Percentiles rank a stretch among this genome's conserved stretches.
Conservation (phyloP, 2,888 invertebrate species). For the Monoplex corrugatus region DNA sequence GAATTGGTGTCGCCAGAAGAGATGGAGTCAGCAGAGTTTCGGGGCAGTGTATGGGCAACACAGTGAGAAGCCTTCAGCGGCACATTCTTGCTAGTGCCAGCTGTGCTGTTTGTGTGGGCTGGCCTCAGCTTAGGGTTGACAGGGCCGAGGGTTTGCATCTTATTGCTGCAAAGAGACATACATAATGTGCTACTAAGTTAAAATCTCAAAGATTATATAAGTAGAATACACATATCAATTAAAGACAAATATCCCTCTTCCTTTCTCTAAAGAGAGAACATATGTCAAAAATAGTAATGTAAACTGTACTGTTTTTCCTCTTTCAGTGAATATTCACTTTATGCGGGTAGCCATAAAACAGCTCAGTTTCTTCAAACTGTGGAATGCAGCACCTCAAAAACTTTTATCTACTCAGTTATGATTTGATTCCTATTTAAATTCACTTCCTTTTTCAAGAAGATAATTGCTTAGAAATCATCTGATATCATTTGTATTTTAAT, state of each 20-base stretch:
- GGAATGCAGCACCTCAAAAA: too few relatives aligned
- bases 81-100: not conserved
- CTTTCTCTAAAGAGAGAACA: too few relatives aligned
- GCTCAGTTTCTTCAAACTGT: too few relatives aligned
- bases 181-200: not conserved
- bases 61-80: slow-evolving; percentile 32
- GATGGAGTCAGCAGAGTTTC: not conserved
- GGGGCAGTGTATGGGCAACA: not conserved
- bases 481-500: too few relatives aligned
- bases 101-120: not conserved
- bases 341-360: too few relatives aligned
- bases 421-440: too few relatives aligned
- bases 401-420: too few relatives aligned
- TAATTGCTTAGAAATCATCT: too few relatives aligned
- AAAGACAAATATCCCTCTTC: not conserved
- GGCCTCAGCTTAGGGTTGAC: slow-evolving; percentile 25
- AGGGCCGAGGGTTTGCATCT: slow-evolving; percentile 20
- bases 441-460: too few relatives aligned
- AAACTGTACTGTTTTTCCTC: not conserved
- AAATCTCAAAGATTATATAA: not conserved
- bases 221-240: not conserved
- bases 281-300: not conserved
- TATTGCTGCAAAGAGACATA: not conserved
- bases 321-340: not conserved
- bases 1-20: not conserved